Conservation (phyloP, 2,113 vertebrate genomes). For the Grammomys dolichurus region DNA sequence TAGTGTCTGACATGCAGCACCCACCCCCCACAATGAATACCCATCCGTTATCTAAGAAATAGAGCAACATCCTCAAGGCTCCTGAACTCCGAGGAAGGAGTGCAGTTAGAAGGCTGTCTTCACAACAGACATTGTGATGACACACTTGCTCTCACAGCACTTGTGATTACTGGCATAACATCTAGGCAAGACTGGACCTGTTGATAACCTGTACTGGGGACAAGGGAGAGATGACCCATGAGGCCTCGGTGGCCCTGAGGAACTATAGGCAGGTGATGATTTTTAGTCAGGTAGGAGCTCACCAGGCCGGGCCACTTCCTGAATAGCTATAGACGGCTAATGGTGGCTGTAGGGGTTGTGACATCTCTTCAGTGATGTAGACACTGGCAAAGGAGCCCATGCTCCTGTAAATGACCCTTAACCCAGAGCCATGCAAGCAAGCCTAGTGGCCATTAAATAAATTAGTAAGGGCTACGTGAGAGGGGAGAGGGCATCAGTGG, state of each 20-base stretch:
- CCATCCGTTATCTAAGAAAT: neutral
- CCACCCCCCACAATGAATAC: neutral
- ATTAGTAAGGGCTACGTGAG: no score
- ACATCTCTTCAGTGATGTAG: neutral
- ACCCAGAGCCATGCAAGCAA: neutral
- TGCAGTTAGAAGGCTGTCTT: neutral
- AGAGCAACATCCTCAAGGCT: neutral
- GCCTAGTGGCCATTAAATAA: neutral
- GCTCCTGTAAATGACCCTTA: neutral
- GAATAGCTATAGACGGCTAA: neutral
- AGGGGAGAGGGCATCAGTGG: no score
- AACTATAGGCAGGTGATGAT: neutral
- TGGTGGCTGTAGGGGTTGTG: neutral
- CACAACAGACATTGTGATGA: neutral
- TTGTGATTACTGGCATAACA: no score
- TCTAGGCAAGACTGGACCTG: neutral
- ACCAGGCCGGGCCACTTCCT: no score
- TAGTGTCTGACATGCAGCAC: accelerated
- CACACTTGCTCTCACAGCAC: neutral
- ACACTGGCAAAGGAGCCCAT: neutral
- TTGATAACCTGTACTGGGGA: no score
- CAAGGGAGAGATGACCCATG: neutral
- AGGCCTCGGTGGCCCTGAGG: neutral
- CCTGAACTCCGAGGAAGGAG: neutral
- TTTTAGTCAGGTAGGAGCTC: neutral